Percentiles rank a stretch among this genome's conserved stretches.
Conservation (phyloP, 1,140 invertebrate genomes). For the Teleogryllus occipitalis region DNA sequence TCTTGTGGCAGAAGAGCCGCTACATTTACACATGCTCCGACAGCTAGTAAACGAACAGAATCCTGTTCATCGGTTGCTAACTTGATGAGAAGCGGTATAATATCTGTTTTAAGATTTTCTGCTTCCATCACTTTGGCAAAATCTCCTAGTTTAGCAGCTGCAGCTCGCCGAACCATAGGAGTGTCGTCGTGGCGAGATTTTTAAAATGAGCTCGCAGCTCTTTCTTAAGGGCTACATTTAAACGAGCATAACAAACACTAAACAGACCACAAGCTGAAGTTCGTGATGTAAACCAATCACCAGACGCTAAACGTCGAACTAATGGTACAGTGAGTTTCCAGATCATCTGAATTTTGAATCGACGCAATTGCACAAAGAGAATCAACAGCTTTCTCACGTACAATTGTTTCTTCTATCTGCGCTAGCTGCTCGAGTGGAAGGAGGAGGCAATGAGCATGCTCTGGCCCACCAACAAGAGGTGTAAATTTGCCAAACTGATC, state of each 20-base stretch:
- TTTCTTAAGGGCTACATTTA: slow-evolving; percentile 38
- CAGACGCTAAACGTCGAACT: slow-evolving; percentile 77
- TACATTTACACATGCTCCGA: slow-evolving; percentile 95
- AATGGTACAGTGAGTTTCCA: slow-evolving; percentile 91
- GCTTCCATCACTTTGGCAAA: slow-evolving; percentile 96
- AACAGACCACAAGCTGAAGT: slow-evolving; percentile 94
- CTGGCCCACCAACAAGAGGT: slow-evolving; percentile 88
- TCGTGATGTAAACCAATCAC: slow-evolving; percentile 96
- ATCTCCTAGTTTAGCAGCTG: slow-evolving; percentile 96
- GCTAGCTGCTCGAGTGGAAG: slow-evolving; percentile 92
- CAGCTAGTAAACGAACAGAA: slow-evolving; percentile 91
- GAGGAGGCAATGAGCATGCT: slow-evolving; percentile 90
- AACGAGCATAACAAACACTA: slow-evolving; percentile 59
- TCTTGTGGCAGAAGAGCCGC: slow-evolving; percentile 79
- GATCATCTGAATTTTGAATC: slow-evolving; percentile 76
- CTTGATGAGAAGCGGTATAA: slow-evolving; percentile 94
- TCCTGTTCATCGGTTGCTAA: slow-evolving; percentile 94
- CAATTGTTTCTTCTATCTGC: slow-evolving; percentile 98
- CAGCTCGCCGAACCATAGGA: slow-evolving; percentile 95
- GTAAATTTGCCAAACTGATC: slow-evolving; percentile 95
- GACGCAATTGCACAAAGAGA: slow-evolving; percentile 82
- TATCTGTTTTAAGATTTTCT: slow-evolving; percentile 91
- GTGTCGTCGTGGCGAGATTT: slow-evolving; percentile 97
- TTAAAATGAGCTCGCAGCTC: slow-evolving; percentile 84
- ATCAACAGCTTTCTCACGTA: slow-evolving; percentile 98